These are phyloP conservation scores for Pterocles orientalis DNA, from an alignment of 2,113 vertebrate species.

Conservation along the genomic window DNA sequence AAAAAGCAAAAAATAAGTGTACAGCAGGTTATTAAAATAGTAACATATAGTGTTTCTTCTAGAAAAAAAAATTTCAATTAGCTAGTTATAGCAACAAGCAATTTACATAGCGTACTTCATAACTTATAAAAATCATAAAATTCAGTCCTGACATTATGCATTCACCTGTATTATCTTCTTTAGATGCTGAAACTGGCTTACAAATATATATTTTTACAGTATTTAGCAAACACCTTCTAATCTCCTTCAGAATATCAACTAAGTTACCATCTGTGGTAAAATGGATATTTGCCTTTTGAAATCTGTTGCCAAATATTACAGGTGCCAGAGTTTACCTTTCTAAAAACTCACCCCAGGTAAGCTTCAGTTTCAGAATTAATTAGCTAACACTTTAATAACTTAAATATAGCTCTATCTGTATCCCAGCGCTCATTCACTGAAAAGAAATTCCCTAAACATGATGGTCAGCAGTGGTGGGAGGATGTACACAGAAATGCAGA, in stretches of 20 bases:
- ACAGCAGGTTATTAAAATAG: background rate
- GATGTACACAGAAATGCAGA: fast-evolving
- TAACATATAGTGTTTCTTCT: background rate
- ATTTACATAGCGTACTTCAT: background rate
- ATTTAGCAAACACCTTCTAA: background rate
- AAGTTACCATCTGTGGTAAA: background rate
- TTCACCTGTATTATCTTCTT: background rate
- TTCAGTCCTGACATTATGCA: background rate
- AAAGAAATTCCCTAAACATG: background rate
- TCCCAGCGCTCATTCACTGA: background rate
- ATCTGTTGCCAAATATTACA: background rate
- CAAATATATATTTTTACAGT: background rate
- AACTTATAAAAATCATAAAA: background rate
- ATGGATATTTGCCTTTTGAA: background rate
- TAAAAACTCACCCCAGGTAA: background rate
- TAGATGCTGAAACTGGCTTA: background rate
- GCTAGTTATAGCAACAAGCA: background rate
- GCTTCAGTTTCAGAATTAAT: background rate
- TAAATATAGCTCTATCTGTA: background rate
- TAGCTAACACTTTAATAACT: background rate
- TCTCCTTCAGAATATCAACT: background rate
- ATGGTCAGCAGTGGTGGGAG: background rate
- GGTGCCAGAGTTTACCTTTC: background rate
- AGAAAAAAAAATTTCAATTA: background rate
- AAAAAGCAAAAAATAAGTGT: background rate